phyloP scores from a whole-genome alignment of 1,140 invertebrate genomes.

The Brachionus rotundiformis region DNA sequence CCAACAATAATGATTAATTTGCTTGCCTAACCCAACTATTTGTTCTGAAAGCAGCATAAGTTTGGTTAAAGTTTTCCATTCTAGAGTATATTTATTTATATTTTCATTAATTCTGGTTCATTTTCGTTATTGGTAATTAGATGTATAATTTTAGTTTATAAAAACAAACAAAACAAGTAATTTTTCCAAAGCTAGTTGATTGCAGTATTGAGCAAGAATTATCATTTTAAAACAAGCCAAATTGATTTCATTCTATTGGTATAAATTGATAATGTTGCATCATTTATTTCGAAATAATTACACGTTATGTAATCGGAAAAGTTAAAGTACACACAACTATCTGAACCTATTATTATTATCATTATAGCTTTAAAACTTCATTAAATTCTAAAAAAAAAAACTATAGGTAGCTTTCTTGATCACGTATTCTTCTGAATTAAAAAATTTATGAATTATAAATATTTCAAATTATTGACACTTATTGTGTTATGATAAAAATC shows the following conservation, averaged over 20 bases:
- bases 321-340: not conserved
- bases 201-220: not conserved
- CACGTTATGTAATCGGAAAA: conserved; percentile 8
- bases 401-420: too few species aligned
- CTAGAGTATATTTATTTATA: too few species aligned
- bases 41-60: not conserved
- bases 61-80: not conserved
- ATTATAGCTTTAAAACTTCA: not conserved
- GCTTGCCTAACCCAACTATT: not conserved
- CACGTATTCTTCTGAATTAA: not conserved
- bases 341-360: not conserved
- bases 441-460: too few species aligned
- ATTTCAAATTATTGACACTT: not conserved
- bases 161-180: not conserved
- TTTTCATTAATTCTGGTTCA: not conserved
- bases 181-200: not conserved
- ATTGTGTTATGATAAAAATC: not conserved
- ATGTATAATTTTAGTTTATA: not conserved
- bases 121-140: not conserved
- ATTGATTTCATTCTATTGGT: not conserved
- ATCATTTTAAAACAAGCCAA: not conserved
- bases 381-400: not conserved
- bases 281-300: not conserved
- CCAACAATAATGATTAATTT: not conserved
- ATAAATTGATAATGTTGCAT: not conserved